phyloP scores from a whole-genome alignment of 2,113 vertebrate species.

The Eidolon helvum region DNA sequence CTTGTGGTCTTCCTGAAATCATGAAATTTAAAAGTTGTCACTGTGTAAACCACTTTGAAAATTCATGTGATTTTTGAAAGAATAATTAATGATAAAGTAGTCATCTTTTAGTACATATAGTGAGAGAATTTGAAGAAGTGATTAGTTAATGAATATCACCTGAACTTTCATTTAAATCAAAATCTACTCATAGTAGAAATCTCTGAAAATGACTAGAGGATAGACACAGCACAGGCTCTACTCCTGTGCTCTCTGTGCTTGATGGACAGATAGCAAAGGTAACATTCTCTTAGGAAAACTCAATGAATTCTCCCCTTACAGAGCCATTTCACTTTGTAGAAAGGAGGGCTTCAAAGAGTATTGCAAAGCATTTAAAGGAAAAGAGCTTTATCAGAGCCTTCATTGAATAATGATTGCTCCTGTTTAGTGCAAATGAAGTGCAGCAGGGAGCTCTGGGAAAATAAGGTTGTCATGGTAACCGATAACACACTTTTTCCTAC shows the following conservation, averaged over 20 bases:
- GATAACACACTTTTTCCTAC: neutral
- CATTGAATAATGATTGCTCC: conserved; percentile 21
- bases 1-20: neutral
- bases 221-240: neutral
- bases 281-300: conserved; percentile 11
- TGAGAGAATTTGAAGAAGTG: conserved; percentile 18
- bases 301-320: neutral
- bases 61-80: conserved; percentile 10
- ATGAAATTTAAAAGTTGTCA: neutral
- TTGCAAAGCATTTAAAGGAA: conserved; percentile 23
- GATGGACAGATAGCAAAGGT: neutral
- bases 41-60: neutral
- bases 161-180: neutral
- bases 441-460: conserved; percentile 53
- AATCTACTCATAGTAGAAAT: conserved; percentile 9
- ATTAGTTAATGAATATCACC: neutral
- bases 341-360: neutral
- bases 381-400: conserved; percentile 42
- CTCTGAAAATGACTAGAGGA: neutral
- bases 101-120: neutral
- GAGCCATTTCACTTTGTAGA: conserved; percentile 7
- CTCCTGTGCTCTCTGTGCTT: neutral
- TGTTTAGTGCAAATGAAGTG: conserved; percentile 54
- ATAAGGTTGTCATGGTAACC: conserved; percentile 49
- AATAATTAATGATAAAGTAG: neutral